Conservation (phyloP, 2,113 vertebrate species). For the Tupaia chinensis region DNA sequence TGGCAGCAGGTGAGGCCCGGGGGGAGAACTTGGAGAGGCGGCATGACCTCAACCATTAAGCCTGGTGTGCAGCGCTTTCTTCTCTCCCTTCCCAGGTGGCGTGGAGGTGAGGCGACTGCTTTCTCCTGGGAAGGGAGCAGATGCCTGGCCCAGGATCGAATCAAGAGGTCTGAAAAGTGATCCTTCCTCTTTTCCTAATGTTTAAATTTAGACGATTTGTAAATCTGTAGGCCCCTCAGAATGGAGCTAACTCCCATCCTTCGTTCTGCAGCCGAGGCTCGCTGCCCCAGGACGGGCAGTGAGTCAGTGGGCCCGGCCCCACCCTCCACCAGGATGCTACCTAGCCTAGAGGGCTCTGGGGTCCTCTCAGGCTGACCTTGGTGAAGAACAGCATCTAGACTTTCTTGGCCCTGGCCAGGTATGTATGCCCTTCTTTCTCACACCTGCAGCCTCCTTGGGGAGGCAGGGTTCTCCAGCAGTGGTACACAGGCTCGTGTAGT, state of each 20-base stretch:
- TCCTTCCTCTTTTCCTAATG: too few relatives aligned
- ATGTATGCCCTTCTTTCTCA: rapidly evolving
- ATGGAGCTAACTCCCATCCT: constrained; percentile 49
- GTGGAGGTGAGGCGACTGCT: background rate
- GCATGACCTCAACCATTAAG: background rate
- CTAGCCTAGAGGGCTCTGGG: rapidly evolving
- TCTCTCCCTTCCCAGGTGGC: background rate
- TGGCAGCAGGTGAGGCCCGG: background rate
- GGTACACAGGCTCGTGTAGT: rapidly evolving
- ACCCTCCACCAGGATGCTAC: background rate
- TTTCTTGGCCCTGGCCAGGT: background rate
- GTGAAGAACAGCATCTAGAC: background rate
- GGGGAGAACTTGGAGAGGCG: background rate
- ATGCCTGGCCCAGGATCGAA: constrained; percentile 2
- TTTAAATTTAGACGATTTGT: background rate
- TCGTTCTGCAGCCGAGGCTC: constrained; percentile 51
- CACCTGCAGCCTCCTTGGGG: too few relatives aligned
- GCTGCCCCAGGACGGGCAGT: constrained; percentile 69
- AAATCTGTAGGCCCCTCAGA: background rate
- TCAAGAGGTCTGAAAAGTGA: constrained; percentile 62
- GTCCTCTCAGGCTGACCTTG: background rate
- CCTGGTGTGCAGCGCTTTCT: background rate
- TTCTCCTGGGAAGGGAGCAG: background rate
- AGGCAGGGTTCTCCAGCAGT: background rate
- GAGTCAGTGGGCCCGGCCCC: background rate